Percentiles rank a stretch among this genome's conserved stretches.
These are phyloP conservation scores for Hepsetus odoe DNA, from an alignment of 2,113 vertebrate species.

Conservation along the genomic window DNA sequence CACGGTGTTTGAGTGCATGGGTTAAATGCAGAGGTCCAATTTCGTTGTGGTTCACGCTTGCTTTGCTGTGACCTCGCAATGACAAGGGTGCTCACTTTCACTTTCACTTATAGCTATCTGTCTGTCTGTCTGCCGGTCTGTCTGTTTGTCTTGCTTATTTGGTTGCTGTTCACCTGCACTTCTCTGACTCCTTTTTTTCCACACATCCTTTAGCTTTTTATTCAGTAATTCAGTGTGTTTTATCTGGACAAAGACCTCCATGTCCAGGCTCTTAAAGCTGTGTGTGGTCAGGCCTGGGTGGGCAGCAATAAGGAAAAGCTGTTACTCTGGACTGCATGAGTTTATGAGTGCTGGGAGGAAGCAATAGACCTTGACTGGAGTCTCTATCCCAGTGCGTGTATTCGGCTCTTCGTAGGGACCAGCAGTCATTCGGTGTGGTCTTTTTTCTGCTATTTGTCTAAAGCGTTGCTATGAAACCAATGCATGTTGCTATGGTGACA, in stretches of 20 bases:
- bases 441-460: too few relatives aligned
- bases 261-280: neutral
- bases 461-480: too few relatives aligned
- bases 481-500: too few relatives aligned
- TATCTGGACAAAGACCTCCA: neutral
- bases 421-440: too few relatives aligned
- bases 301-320: neutral
- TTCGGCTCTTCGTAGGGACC: neutral
- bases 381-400: neutral
- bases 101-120: too few relatives aligned
- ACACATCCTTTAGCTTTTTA: neutral
- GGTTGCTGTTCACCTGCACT: neutral
- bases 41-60: too few relatives aligned
- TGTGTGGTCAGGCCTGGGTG: neutral
- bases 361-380: neutral
- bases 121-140: too few relatives aligned
- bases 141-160: too few relatives aligned
- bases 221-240: neutral
- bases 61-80: too few relatives aligned
- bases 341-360: neutral
- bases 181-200: neutral
- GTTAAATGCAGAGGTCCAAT: too few relatives aligned
- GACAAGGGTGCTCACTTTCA: too few relatives aligned
- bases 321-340: neutral
- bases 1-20: too few relatives aligned